These are phyloP conservation scores for Lepidocyrtoides sp. DNA, from an alignment of 2,888 invertebrate genomes.

Conservation along the genomic window DNA sequence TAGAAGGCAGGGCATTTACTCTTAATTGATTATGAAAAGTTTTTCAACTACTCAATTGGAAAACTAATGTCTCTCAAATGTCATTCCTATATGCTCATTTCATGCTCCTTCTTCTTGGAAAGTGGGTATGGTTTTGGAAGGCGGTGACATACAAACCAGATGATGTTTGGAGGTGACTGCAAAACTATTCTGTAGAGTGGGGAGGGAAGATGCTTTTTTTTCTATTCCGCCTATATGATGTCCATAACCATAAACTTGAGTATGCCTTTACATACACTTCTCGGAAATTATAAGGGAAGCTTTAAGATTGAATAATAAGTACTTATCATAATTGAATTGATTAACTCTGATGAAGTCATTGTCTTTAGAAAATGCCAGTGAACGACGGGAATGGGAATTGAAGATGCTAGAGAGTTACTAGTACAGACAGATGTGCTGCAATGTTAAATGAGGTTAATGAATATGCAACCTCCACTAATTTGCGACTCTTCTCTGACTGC, in stretches of 20 bases:
- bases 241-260: neutral
- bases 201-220: too few species aligned
- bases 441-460: constrained; percentile 18
- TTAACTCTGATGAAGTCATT: constrained; percentile 56
- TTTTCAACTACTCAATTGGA: constrained; percentile 77
- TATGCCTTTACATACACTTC: neutral
- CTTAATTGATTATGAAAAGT: constrained; percentile 79
- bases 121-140: neutral
- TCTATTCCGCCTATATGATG: neutral
- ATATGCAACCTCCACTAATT: neutral
- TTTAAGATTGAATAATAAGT: constrained; percentile 18
- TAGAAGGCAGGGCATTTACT: constrained; percentile 74
- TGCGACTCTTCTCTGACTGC: neutral
- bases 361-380: constrained; percentile 34
- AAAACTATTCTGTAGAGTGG: neutral
- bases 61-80: constrained; percentile 77
- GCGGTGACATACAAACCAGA: constrained; percentile 27
- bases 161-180: neutral
- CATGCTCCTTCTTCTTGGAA: constrained; percentile 22
- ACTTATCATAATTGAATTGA: constrained; percentile 57
- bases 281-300: neutral
- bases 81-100: constrained; percentile 65
- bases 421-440: neutral
- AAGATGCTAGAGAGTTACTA: too few species aligned
- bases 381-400: neutral